A percentile compares a stretch with the other conserved stretches of the same genome.
Conservation (phyloP, 2,888 invertebrate genomes). For the Epiblema foenella region DNA sequence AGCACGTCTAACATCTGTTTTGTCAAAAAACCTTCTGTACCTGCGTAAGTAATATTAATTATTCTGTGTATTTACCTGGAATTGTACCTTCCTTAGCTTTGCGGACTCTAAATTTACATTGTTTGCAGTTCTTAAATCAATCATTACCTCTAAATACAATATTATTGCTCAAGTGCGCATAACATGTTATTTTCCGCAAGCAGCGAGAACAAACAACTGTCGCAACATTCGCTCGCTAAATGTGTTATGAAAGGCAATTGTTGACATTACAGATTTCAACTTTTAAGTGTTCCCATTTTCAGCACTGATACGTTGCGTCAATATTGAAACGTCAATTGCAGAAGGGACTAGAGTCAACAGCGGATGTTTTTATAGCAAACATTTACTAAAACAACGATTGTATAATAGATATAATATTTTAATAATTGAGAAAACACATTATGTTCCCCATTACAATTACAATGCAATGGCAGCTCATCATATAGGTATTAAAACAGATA, state of each 20-base stretch:
- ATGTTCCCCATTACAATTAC: too few species aligned
- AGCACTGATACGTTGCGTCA: slow-evolving; percentile 32
- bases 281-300: slow-evolving; percentile 40
- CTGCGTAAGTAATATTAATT: too few species aligned
- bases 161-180: slow-evolving; percentile 6
- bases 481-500: too few species aligned
- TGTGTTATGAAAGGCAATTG: slow-evolving; percentile 37
- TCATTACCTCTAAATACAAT: slow-evolving; percentile 3
- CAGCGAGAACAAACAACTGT: slow-evolving; percentile 29
- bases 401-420: not conserved
- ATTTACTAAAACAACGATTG: not conserved
- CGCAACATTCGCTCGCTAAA: slow-evolving; percentile 37
- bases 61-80: too few species aligned
- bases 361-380: slow-evolving; percentile 7
- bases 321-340: slow-evolving; percentile 26
- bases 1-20: too few species aligned
- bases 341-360: slow-evolving; percentile 20
- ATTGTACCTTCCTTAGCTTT: too few species aligned
- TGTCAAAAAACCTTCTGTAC: too few species aligned
- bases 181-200: slow-evolving; percentile 39
- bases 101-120: too few species aligned
- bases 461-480: too few species aligned
- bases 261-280: slow-evolving; percentile 38
- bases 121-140: too few species aligned
- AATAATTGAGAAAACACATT: too few species aligned